Percentiles rank a stretch among this genome's conserved stretches.
phyloP scores from a whole-genome alignment of 2,113 vertebrate genomes.

The Cariama cristata region DNA sequence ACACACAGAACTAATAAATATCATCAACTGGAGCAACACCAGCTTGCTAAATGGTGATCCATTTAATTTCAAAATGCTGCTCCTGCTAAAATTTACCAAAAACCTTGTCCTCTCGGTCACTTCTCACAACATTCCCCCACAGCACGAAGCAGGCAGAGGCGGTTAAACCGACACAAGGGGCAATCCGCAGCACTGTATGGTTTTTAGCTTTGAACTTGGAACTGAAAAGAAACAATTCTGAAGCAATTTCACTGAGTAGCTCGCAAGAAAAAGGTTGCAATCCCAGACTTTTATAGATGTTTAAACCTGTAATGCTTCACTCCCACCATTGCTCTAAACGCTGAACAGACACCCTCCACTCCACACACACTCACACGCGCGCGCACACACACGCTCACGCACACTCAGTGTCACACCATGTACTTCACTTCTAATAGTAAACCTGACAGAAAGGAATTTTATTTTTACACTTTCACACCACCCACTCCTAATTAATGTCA shows the following conservation, averaged over 20 bases:
- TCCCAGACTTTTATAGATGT: neutral
- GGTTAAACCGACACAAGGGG: neutral
- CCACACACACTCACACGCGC: neutral
- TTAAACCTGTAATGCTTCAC: neutral
- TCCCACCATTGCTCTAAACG: slow-evolving; percentile 41
- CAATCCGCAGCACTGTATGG: neutral
- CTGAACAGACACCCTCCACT: slow-evolving; percentile 15
- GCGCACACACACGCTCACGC: neutral
- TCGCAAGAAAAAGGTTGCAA: neutral
- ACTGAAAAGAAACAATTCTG: neutral
- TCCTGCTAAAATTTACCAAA: neutral
- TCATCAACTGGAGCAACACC: neutral
- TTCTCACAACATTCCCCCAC: neutral
- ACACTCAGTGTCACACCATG: neutral
- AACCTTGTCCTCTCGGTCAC: neutral
- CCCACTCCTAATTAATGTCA: slow-evolving; percentile 74
- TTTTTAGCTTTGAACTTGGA: neutral
- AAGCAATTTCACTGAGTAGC: neutral
- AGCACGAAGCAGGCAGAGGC: neutral
- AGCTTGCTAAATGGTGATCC: neutral
- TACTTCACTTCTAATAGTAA: slow-evolving; percentile 55
- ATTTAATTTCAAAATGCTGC: slow-evolving; percentile 1
- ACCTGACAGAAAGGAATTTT: slow-evolving; percentile 42
- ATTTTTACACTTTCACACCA: slow-evolving; percentile 60
- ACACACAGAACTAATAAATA: slow-evolving; percentile 16